Evolutionary conservation across 2,113 vertebrate genomes (phyloP), one percentile per base, ranked within the genome.

Genomic region (Dendropsophus ebraccatus): DNA sequence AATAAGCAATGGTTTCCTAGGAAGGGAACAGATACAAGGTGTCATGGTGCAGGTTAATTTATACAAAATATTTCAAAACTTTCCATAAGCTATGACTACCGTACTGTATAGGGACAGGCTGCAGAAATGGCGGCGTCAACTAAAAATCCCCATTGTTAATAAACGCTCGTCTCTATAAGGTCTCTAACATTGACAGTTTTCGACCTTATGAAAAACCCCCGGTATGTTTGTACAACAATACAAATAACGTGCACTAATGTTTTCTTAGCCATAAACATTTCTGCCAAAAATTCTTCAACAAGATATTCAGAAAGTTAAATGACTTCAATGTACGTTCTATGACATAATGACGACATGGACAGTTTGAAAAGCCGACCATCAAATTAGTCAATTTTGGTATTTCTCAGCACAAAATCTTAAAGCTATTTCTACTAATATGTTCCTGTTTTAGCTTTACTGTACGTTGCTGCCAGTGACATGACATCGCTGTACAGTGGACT

Each of bases 101-200:
- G 35, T 49, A 69, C 50, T 11, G n/a, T 70, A 30, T 45, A 41
- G 56, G 56, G 25, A 41, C 32, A 49, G 67, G 49, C 52, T 45
- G 49, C 6, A 56, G 69, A 73, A 52, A 83, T 74, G 82, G 67
- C 50, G 82, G 65, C 30, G 10, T 50, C 16, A 21, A 32, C n/a
- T 52, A 45, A 54, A 82, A 82, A 82, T 72, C 54, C 28, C 28
- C 82, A 45, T 56, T 73, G 69, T 83, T 54, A 74, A 74, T 83
- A 83, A 30, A 72, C 19, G 65, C 45, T 11, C 17, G 37, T 74
- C 56, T n/a, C 67, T 16, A 37, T 69, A 21, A 52, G 23, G 8
- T 28, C 47, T 72, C 14, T 32, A 41, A 11, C 30, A n/a, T 2
- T 69, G 80, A 45, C 62, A 82, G 60, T 25, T 82, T 50, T 69